These are phyloP conservation scores for Oncorhynchus gorbuscha DNA, from an alignment of 2,113 vertebrate genomes.

Conservation along the genomic window DNA sequence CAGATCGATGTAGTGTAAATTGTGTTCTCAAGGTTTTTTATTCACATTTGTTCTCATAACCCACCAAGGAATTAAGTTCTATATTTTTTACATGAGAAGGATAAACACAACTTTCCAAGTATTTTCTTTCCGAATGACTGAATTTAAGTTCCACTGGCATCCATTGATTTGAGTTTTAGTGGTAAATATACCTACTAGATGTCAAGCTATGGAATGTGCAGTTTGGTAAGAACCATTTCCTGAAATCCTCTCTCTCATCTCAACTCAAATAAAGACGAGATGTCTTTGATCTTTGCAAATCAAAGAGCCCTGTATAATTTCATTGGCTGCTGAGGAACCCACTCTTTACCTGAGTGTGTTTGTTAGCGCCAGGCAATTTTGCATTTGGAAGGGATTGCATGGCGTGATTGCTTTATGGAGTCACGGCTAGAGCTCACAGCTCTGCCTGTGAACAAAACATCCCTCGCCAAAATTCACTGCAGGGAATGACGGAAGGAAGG, in stretches of 20 bases:
- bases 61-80: not conserved
- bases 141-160: not conserved
- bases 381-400: constrained; percentile 31
- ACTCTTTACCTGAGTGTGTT: constrained; percentile 34
- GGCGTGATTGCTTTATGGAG: constrained; percentile 27
- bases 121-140: not conserved
- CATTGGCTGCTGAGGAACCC: constrained; percentile 26
- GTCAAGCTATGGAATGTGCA: not conserved
- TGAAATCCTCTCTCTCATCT: constrained; percentile 34
- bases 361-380: constrained; percentile 36
- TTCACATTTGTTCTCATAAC: constrained; percentile 2
- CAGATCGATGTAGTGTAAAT: no score
- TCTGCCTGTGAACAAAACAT: constrained; percentile 29
- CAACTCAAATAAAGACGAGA: constrained; percentile 25
- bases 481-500: constrained; percentile 4
- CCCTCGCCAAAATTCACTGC: constrained; percentile 14
- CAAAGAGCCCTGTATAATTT: constrained; percentile 28
- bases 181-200: not conserved
- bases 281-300: constrained; percentile 34
- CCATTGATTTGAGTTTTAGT: not conserved
- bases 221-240: constrained; percentile 20
- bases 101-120: not conserved
- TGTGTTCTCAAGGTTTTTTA: no score
- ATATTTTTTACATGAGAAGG: no score
- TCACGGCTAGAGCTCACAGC: constrained; percentile 21